phyloP scores from a whole-genome alignment of 2,797 vertebrate genomes.

The Danio jaintianensis region DNA sequence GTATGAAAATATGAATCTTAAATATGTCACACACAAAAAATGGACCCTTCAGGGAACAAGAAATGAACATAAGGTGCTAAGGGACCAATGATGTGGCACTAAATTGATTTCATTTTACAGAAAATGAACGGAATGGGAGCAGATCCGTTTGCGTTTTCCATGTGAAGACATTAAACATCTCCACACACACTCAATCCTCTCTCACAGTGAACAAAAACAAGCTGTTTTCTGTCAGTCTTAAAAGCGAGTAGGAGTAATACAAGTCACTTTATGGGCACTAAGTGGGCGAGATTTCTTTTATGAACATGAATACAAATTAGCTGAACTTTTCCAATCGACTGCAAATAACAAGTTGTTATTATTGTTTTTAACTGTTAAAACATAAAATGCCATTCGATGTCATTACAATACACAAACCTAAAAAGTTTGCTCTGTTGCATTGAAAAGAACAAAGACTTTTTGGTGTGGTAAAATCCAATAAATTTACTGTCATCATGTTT shows the following conservation, averaged over 20 bases:
- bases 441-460: no score
- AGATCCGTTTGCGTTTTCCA: background rate
- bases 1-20: constrained; percentile 29
- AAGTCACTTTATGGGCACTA: constrained; percentile 28
- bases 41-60: constrained; percentile 40
- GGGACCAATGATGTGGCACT: background rate
- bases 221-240: constrained; percentile 24
- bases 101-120: constrained; percentile 1
- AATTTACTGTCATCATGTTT: no score
- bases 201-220: constrained; percentile 34
- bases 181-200: background rate
- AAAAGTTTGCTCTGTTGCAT: background rate
- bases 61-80: constrained; percentile 31
- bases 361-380: background rate
- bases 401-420: background rate
- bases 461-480: no score
- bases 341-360: background rate
- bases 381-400: background rate
- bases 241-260: background rate
- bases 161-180: constrained; percentile 6
- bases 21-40: constrained; percentile 19
- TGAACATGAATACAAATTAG: constrained; percentile 21
- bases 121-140: constrained; percentile 9
- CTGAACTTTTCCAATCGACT: constrained; percentile 8
- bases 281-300: background rate